Base-by-base conservation (phyloP, 2,888 invertebrate species). In the Agrochola lota region DNA sequence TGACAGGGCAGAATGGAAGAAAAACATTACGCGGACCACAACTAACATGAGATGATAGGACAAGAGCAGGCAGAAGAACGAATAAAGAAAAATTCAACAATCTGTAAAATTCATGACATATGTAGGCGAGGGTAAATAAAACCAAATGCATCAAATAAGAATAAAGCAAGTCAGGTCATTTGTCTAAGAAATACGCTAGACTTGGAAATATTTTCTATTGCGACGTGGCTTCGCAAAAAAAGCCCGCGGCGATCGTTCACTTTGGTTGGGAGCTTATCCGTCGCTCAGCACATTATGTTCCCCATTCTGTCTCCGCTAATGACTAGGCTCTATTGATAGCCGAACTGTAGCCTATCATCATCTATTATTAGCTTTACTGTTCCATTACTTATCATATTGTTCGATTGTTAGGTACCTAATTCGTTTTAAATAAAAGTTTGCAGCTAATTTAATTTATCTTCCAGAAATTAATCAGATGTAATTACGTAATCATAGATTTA, bases 301-400 rank as follows among this genome's bases (percentile, higher is more conserved):
- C 71, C 74, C 74, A 86, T 89, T 88, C 80, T 80, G 43, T 79
- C 64, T 66, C 77, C 74, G 67, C 78, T 87, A 86, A 88, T 86
- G 83, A 87, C 78, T 63, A 80, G 68, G 64, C 74, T 78, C 87
- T 88, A 90, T 90, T 87, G 85, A 88, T 86, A 83, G 74, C 70
- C 57, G 67, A 63, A 74, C 66, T 75, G 59, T 77, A 78, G 71
- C 70, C 60, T 85, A 77, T 87, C 76, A 88, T 85, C 87, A 87
- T 67, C 63, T 69, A 80, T 72, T 85, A 83, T 89, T 83, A 83
- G 73, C 69, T 77, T 74, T 72, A 79, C 73, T 76, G 69, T 76
- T 84, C 63, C 60, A 80, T 83, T 83, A 55, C 55, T 77, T 64
- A 74, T 40, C 12, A 64, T 70, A 62, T 74, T 35, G 49, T 68